A percentile compares a stretch with the other conserved stretches of the same genome.
Evolutionary conservation across 2,113 vertebrate species (phyloP).

Genomic region (Telmatochromis sp.): DNA sequence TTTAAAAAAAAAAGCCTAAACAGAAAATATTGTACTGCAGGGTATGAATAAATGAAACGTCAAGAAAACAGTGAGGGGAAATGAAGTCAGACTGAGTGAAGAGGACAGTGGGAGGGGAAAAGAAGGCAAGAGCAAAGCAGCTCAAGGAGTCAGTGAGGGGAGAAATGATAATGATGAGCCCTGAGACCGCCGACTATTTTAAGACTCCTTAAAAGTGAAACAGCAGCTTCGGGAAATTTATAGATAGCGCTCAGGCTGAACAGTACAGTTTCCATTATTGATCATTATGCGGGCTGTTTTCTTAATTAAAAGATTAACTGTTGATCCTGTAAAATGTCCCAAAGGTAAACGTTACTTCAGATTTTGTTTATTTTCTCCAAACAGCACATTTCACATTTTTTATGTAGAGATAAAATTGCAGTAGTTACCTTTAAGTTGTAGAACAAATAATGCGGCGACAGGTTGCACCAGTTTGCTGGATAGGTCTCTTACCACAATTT

Average conservation of each 20-base stretch:
- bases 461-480: background rate
- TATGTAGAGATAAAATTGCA: background rate
- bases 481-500: background rate
- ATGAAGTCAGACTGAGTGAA: background rate
- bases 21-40: background rate
- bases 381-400: background rate
- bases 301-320: background rate
- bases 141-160: conserved; percentile 1
- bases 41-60: background rate
- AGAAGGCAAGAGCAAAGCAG: background rate
- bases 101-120: background rate
- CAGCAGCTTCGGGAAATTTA: background rate
- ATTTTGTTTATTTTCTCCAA: background rate
- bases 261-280: background rate
- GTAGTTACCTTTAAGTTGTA: background rate
- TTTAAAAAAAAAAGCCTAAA: conserved; percentile 1
- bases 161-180: conserved; percentile 50
- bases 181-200: conserved; percentile 46
- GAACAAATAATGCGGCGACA: background rate
- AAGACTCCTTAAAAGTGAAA: conserved; percentile 38
- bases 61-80: background rate
- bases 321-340: background rate
- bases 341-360: background rate
- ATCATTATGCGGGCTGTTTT: background rate
- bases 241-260: background rate